Conservation (phyloP, 64 coral and sea anemone genomes). For the Platygyra sinensis region DNA sequence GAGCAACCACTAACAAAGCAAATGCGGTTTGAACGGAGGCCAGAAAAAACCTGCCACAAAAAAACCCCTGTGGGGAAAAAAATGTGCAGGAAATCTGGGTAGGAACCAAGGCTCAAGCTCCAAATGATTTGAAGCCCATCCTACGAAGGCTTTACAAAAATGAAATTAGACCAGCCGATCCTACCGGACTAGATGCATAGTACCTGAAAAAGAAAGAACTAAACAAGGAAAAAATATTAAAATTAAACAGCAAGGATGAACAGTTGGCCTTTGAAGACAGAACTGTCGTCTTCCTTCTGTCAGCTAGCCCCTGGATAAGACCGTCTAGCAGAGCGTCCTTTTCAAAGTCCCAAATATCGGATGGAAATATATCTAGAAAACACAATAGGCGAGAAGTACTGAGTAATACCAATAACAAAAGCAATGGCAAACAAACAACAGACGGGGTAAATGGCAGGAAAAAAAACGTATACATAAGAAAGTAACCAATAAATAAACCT, state of each 20-base stretch:
- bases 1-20: too few species aligned
- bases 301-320: not conserved
- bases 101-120: slow-evolving; percentile 10
- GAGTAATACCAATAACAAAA: too few species aligned
- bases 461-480: too few species aligned
- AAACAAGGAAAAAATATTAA: too few species aligned
- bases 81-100: slow-evolving; percentile 13
- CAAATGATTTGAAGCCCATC: too few species aligned
- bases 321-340: not conserved
- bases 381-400: not conserved
- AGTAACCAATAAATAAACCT: too few species aligned
- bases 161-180: too few species aligned
- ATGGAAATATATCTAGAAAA: not conserved
- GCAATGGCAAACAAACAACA: not conserved
- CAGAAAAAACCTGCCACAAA: not conserved
- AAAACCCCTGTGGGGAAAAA: not conserved
- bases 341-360: not conserved
- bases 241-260: not conserved
- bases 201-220: too few species aligned
- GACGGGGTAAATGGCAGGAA: not conserved
- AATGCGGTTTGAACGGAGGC: not conserved
- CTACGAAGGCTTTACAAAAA: too few species aligned
- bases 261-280: slow-evolving; percentile 24
- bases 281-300: slow-evolving; percentile 12
- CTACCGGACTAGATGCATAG: too few species aligned